Evolutionary conservation across 2,797 vertebrate genomes (phyloP), one percentile per base, ranked within the genome.

Genomic region (Mus minutoides): DNA sequence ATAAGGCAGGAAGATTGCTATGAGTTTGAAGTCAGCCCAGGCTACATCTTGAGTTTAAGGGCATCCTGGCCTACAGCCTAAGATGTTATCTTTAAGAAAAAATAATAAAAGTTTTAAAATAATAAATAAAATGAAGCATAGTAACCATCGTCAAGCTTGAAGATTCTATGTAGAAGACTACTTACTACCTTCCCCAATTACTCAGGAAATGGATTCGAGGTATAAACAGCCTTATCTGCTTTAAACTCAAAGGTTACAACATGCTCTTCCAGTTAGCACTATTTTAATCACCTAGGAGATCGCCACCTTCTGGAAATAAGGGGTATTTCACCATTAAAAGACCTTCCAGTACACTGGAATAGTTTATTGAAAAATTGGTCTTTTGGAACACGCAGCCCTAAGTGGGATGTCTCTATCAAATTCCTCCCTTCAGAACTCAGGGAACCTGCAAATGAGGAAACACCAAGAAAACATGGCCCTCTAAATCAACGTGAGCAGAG

Each of bases 241-340:
- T 37, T 40, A 54, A 56, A 84, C 37, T 62, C 4, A 4, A 2
- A 64, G 62, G 37, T 76, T 91, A 89, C 71, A 88, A 37, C 8
- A 26, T 69, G 6, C 76, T 90, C 75, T 93, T 82, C 52, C 16
- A n/a, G 54, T 6, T 40, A 73, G 89, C 7, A 37, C 43, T 75
- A 49, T 75, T 88, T 96, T 49, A 90, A 69, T 94, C 0, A 0
- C 49, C 34, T 73, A 26, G 82, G n/a, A 0, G 40, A 64, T 75
- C 67, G 96, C 96, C 96, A 97, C 92, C 97, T 97, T 96, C 96
- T 97, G 97, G 95, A 97, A 86, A 43, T 3, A 60, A 86, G 58
- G 46, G 75, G 91, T 92, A 97, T 84, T 92, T 96, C 94, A 94
- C 56, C 91, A 90, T 46, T 84, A 84, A 79, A 80, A 94, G 46